phyloP scores from a whole-genome alignment of 1,140 invertebrate genomes.

The Alviniconcha marisindica region DNA sequence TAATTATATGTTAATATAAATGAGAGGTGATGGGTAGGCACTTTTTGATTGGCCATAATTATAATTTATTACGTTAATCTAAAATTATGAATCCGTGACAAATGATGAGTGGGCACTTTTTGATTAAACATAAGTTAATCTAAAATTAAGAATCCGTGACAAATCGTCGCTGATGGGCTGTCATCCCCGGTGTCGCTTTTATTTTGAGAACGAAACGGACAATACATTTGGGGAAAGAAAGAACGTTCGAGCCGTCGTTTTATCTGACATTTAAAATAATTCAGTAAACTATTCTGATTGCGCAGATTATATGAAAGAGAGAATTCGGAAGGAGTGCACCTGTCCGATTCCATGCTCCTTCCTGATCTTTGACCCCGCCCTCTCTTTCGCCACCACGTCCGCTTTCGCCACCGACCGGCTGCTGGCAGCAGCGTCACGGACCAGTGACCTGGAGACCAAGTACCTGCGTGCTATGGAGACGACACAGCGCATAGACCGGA shows the following conservation, averaged over 20 bases:
- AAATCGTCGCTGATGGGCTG: neutral
- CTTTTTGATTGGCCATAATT: too few species aligned
- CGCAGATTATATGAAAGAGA: slow-evolving; percentile 37
- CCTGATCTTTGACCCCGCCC: slow-evolving; percentile 54
- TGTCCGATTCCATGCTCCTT: slow-evolving; percentile 61
- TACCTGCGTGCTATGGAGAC: slow-evolving; percentile 52
- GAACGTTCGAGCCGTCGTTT: too few species aligned
- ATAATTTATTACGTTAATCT: too few species aligned
- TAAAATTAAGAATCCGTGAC: neutral
- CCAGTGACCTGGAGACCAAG: slow-evolving; percentile 32
- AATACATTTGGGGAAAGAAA: too few species aligned
- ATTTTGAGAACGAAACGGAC: neutral
- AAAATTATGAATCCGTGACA: too few species aligned
- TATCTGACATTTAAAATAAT: neutral
- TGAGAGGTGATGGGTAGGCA: too few species aligned
- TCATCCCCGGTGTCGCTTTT: neutral
- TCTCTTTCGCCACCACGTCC: slow-evolving; percentile 62
- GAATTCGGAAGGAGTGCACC: slow-evolving; percentile 45
- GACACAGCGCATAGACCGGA: slow-evolving; percentile 49
- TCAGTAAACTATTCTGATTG: too few species aligned
- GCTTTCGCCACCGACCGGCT: slow-evolving; percentile 51
- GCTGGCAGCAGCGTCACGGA: slow-evolving; percentile 24
- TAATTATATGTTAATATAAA: too few species aligned
- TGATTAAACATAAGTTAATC: neutral
- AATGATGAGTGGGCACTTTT: too few species aligned